These are phyloP conservation scores for Heterohyrax brucei DNA, from an alignment of 2,797 vertebrate genomes.

Conservation along the genomic window DNA sequence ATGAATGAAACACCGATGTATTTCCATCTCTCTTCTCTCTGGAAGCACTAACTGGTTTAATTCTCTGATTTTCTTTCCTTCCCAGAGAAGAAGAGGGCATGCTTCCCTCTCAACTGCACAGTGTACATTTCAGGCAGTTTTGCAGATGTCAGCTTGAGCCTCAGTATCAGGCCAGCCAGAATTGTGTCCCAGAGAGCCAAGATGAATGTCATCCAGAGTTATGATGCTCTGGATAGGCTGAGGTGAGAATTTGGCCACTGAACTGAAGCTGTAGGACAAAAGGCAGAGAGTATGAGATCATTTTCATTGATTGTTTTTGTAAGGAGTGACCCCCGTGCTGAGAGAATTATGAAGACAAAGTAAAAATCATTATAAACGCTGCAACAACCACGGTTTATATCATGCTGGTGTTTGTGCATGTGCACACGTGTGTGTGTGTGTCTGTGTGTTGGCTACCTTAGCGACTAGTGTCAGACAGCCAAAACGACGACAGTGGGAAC, in stretches of 20 bases:
- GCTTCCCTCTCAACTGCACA: not conserved
- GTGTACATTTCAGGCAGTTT: not conserved
- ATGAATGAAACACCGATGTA: not conserved
- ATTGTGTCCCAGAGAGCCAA: not conserved
- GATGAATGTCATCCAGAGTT: not conserved
- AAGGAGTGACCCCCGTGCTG: not conserved
- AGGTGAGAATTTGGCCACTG: constrained; percentile 17
- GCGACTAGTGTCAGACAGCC: not conserved
- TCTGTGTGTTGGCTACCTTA: not conserved
- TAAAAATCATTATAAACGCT: constrained; percentile 1
- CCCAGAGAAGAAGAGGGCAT: not conserved
- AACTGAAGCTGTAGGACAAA: constrained; percentile 38
- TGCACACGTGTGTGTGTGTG: not conserved
- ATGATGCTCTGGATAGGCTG: not conserved
- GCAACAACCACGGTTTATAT: not conserved
- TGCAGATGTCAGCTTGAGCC: not conserved
- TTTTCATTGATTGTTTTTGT: constrained; percentile 33
- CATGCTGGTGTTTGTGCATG: not conserved
- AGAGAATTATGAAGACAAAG: not conserved
- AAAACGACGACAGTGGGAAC: not conserved
- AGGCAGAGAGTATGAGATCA: not conserved
- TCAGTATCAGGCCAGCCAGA: not conserved
- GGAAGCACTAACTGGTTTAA: not conserved
- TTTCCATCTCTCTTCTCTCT: not conserved
- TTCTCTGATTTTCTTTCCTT: not conserved